A percentile compares a stretch with the other conserved stretches of the same genome.
phyloP scores from a whole-genome alignment of 2,113 vertebrate species.

The Anseranas semipalmata region DNA sequence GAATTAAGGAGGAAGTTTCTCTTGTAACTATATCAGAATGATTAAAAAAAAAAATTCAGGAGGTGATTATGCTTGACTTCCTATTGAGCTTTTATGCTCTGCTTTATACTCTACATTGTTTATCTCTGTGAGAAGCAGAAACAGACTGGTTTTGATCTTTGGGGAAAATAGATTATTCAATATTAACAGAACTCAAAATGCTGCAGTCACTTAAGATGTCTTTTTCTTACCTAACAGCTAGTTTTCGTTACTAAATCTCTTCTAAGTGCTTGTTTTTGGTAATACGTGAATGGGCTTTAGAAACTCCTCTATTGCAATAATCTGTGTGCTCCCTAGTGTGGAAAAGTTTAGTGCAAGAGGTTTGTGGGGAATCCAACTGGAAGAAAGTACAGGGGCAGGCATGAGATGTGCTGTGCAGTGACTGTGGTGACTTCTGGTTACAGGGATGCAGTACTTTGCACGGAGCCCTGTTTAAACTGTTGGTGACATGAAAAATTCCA shows the following conservation, averaged over 20 bases:
- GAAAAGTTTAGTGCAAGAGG: background rate
- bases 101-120: background rate
- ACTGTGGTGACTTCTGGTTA: background rate
- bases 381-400: background rate
- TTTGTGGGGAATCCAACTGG: background rate
- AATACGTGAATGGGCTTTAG: background rate
- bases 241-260: background rate
- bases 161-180: background rate
- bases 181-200: background rate
- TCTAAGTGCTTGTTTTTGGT: background rate
- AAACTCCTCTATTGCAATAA: background rate
- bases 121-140: background rate
- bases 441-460: background rate
- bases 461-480: background rate
- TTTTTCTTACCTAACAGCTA: background rate
- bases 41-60: background rate
- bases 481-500: background rate
- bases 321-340: background rate
- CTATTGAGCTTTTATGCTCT: background rate
- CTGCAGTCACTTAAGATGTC: background rate
- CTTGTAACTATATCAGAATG: background rate
- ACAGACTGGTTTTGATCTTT: background rate
- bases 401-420: too few relatives aligned
- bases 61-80: background rate
- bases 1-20: background rate